Percentiles rank a stretch among this genome's conserved stretches.
phyloP scores from a whole-genome alignment of 1,140 invertebrate species.

The Dreissena polymorpha region DNA sequence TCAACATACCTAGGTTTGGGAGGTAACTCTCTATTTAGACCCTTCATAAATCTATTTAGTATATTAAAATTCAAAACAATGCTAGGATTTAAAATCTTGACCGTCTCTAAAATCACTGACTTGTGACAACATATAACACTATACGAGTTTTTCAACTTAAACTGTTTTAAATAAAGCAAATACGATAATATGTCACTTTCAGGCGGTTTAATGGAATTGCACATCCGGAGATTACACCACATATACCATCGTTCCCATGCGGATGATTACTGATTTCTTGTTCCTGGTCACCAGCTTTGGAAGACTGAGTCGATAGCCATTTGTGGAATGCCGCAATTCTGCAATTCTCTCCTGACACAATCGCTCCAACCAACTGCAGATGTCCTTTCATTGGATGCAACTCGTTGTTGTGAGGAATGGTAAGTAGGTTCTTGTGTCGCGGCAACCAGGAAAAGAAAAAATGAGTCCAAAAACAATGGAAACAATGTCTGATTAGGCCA shows the following conservation, averaged over 20 bases:
- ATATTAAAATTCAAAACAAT: neutral
- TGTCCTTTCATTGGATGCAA: neutral
- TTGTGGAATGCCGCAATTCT: conserved; percentile 2
- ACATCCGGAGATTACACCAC: conserved; percentile 17
- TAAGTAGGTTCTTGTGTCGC: conserved; percentile 18
- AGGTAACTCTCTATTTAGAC: neutral
- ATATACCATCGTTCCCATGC: conserved; percentile 16
- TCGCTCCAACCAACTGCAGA: neutral
- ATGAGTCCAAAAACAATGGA: conserved; percentile 1
- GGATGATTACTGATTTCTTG: neutral
- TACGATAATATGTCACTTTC: conserved; percentile 26
- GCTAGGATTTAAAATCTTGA: conserved; percentile 4
- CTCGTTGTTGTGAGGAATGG: neutral
- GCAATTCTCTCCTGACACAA: conserved; percentile 18
- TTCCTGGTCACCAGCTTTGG: neutral
- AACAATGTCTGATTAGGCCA: conserved; percentile 16
- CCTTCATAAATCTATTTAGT: conserved; percentile 9
- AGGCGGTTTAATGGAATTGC: conserved; percentile 18
- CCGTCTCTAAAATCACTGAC: conserved; percentile 25
- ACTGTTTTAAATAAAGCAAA: conserved; percentile 22
- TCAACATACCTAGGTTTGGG: conserved; percentile 6
- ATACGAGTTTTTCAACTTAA: conserved; percentile 22
- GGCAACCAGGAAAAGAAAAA: conserved; percentile 23
- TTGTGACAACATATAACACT: no score
- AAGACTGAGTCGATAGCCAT: conserved; percentile 11